Percentiles rank a stretch among this genome's conserved stretches.
These are phyloP conservation scores for Agonopterix arenella DNA, from an alignment of 2,888 invertebrate species.

Conservation along the genomic window DNA sequence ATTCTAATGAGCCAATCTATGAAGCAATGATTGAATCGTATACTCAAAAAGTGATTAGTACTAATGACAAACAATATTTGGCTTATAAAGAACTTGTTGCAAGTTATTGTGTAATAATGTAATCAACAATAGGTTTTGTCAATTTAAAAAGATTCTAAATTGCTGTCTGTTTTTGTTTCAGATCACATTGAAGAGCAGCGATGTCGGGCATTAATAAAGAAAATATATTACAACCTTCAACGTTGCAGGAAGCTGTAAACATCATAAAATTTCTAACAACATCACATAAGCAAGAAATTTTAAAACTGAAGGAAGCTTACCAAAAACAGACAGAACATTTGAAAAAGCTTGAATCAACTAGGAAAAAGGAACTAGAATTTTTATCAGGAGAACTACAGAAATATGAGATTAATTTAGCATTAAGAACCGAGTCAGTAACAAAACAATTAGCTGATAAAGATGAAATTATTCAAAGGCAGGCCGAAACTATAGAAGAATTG, in stretches of 20 bases:
- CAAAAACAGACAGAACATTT: constrained; percentile 56
- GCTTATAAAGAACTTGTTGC: background rate
- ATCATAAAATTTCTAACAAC: constrained; percentile 64
- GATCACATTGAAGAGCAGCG: constrained; percentile 17
- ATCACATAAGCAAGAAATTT: constrained; percentile 64
- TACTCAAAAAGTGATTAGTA: constrained; percentile 9
- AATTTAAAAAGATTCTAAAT: no score
- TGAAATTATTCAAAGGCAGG: constrained; percentile 54
- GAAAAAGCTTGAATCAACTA: constrained; percentile 60
- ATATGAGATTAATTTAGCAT: constrained; percentile 62
- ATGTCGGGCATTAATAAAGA: constrained; percentile 46
- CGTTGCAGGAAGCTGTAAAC: constrained; percentile 66
- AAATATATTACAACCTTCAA: constrained; percentile 51
- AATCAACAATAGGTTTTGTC: no score
- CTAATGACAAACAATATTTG: background rate
- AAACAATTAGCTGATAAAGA: constrained; percentile 62
- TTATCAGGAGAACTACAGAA: constrained; percentile 61
- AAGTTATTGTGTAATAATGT: background rate
- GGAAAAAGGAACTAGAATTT: constrained; percentile 65
- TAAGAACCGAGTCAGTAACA: constrained; percentile 55
- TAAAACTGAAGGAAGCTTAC: constrained; percentile 50
- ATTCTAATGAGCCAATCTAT: no score
- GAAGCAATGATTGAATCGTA: no score
- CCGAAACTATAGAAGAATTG: constrained; percentile 52
- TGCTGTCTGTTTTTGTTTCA: constrained; percentile 6